Evolutionary conservation across 2,888 invertebrate species (phyloP).

Genomic region (Torymus auratus): DNA sequence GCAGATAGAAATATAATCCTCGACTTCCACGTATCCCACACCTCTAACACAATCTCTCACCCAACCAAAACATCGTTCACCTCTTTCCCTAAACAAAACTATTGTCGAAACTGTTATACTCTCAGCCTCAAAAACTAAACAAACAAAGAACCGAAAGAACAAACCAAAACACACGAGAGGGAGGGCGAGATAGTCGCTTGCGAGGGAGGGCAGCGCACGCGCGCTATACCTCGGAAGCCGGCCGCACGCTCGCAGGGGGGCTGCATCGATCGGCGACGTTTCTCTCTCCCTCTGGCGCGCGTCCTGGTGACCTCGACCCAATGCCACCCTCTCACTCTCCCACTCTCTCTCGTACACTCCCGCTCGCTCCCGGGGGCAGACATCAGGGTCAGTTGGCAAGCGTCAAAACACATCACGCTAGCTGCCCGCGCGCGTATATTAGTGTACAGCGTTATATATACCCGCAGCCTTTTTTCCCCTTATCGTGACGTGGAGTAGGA

Average conservation of each 20-base stretch:
- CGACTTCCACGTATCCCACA: no score
- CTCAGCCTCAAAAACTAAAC: no score
- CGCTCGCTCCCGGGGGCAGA: slow-evolving; percentile 41
- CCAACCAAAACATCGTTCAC: no score
- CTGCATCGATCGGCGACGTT: slow-evolving; percentile 80
- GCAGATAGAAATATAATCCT: no score
- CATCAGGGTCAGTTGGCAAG: slow-evolving; percentile 51
- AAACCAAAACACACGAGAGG: no score
- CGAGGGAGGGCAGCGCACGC: no score
- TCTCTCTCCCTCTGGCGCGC: slow-evolving; percentile 71
- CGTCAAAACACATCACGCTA: slow-evolving; percentile 53
- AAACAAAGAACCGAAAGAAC: no score
- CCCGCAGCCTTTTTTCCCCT: not conserved
- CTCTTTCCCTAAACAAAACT: no score
- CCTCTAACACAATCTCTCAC: no score
- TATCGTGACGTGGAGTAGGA: not conserved
- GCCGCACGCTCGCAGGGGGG: slow-evolving; percentile 62
- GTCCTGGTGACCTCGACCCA: slow-evolving; percentile 82
- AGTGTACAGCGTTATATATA: not conserved
- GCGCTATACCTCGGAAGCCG: no score
- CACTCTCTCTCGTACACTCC: not conserved
- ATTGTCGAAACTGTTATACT: no score
- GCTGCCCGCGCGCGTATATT: not conserved
- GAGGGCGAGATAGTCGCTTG: no score
- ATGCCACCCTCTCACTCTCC: slow-evolving; percentile 71